Base-by-base conservation (phyloP, 2,113 vertebrate species). In the Osmerus mordax region DNA sequence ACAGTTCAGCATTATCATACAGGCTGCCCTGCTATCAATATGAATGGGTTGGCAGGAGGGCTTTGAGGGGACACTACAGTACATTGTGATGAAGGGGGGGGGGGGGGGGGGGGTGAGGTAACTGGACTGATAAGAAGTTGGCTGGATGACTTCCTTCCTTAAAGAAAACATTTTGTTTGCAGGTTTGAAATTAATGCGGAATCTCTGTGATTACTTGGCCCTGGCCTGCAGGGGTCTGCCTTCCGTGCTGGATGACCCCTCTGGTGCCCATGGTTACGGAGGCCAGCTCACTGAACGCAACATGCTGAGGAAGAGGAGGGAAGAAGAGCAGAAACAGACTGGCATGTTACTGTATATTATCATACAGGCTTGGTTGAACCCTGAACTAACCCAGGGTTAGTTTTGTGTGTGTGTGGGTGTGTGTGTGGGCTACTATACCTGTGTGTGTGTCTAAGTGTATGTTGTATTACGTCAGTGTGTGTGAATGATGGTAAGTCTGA, bases 231-330 rank as follows among this genome's bases (percentile, higher is more conserved):
- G 65, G 64, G 81, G 75, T 66, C 29, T 74, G 66, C 60, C 4
- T 59, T 58, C 56, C 28, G 68, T 36, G 19, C 41, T 8, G 16
- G 62, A 14, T 19, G 53, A 76, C 52, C 32, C 56, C 16, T 65
- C 28, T 70, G 18, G 68, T 36, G 7, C 25, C 18, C 4, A 47
- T 47, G 41, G 41, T 47, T 11, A 47, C 41, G 9, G 41, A 52
- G 14, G 59, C 36, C 1, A 1, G 21, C 18, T 86, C 70, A 92
- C 86, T 92, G 91, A 81, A 92, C 69, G 83, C 89, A 91, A 77
- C 91, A 92, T 5, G 87, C 91, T 92, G 84, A 62, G 62, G 21
- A 82, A 76, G 28, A 67, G 62, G 58, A 73, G 56, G 69, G 52
- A 74, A 1, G 47, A 23, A 80, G 52, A 84, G 14, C 69, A 67